phyloP scores from a whole-genome alignment of 2,888 invertebrate species.

The Sisyra terminalis region DNA sequence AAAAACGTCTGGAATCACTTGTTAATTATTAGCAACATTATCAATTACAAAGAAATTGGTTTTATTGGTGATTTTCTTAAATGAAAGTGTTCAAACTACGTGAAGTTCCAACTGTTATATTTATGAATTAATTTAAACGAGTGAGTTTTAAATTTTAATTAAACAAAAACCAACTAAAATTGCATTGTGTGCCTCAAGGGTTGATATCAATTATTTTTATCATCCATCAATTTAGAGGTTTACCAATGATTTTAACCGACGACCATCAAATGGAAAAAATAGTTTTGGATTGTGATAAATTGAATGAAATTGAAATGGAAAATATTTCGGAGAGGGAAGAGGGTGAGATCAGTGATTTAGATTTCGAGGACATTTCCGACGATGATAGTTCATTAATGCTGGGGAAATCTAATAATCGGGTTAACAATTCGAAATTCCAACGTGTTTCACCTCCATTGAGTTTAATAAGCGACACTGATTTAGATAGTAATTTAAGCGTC shows the following conservation, averaged over 20 bases:
- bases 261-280: background rate
- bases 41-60: too few relatives aligned
- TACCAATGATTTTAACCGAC: constrained; percentile 2
- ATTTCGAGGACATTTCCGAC: constrained; percentile 26
- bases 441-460: background rate
- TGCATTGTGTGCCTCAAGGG: too few relatives aligned
- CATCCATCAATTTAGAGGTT: background rate
- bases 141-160: too few relatives aligned
- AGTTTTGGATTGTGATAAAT: background rate
- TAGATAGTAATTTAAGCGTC: background rate
- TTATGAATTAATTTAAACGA: too few relatives aligned
- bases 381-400: constrained; percentile 4
- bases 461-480: constrained; percentile 5
- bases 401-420: background rate
- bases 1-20: too few relatives aligned
- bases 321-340: constrained; percentile 20
- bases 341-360: constrained; percentile 27
- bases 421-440: background rate
- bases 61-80: too few relatives aligned
- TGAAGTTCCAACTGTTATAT: too few relatives aligned
- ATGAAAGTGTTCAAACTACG: too few relatives aligned
- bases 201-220: too few relatives aligned
- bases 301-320: background rate
- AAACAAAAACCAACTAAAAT: too few relatives aligned
- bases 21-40: too few relatives aligned